Percentiles rank a stretch among this genome's conserved stretches.
These are phyloP conservation scores for Cirrhinus molitorella DNA, from an alignment of 2,797 vertebrate species.

Conservation along the genomic window DNA sequence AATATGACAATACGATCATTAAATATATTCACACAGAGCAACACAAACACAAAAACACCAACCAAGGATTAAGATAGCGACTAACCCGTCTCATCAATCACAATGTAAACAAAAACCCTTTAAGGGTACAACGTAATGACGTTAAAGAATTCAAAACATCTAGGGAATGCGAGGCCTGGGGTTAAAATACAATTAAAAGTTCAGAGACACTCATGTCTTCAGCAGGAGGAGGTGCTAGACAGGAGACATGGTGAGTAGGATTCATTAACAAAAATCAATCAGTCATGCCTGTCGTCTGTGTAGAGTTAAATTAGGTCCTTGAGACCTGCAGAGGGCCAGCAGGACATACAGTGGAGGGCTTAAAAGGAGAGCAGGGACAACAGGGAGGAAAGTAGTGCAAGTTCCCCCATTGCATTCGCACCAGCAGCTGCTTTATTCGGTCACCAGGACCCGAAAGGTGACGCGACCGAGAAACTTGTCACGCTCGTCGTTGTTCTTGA, in stretches of 20 bases:
- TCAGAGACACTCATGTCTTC: background rate
- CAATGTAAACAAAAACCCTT: slow-evolving; percentile 80
- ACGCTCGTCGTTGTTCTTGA: slow-evolving; percentile 88
- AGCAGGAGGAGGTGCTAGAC: slow-evolving; percentile 9
- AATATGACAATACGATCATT: slow-evolving; percentile 63
- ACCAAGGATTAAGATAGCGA: slow-evolving; percentile 71
- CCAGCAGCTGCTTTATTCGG: slow-evolving; percentile 77
- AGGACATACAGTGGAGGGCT: background rate
- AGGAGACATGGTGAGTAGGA: background rate
- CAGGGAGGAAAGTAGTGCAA: slow-evolving; percentile 59
- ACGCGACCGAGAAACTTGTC: slow-evolving; percentile 96
- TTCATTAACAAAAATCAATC: slow-evolving; percentile 37
- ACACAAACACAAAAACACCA: slow-evolving; percentile 77
- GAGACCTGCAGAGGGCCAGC: slow-evolving; percentile 55
- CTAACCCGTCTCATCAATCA: slow-evolving; percentile 74
- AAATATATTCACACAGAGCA: slow-evolving; percentile 83
- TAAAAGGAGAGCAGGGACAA: background rate
- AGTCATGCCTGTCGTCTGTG: slow-evolving; percentile 38
- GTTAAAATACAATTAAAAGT: slow-evolving; percentile 30
- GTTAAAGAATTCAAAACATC: slow-evolving; percentile 70
- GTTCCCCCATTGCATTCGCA: slow-evolving; percentile 31
- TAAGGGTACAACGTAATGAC: slow-evolving; percentile 67
- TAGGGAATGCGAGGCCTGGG: slow-evolving; percentile 24
- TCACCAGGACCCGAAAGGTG: slow-evolving; percentile 87
- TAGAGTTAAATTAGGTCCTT: slow-evolving; percentile 10